A percentile compares a stretch with the other conserved stretches of the same genome.
Conservation (phyloP, 2,888 invertebrate genomes). For the Adelognathus sp. region DNA sequence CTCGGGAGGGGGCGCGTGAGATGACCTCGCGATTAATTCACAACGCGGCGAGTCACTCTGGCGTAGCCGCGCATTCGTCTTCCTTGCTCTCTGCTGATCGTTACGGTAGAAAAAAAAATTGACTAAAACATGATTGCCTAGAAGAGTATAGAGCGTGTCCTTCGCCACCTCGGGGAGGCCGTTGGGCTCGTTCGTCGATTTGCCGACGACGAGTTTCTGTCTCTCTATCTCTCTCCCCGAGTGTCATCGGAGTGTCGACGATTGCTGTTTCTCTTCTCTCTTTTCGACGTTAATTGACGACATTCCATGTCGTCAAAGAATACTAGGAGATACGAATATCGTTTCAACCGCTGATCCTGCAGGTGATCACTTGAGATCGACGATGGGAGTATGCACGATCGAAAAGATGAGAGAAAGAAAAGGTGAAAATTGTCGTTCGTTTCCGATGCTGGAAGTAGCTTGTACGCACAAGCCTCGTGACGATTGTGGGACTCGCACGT, state of each 20-base stretch:
- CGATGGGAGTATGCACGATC: background rate
- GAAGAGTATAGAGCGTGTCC: slow-evolving; percentile 60
- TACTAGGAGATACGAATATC: slow-evolving; percentile 1
- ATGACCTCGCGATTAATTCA: background rate
- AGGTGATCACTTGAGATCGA: slow-evolving; percentile 5
- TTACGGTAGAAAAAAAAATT: slow-evolving; percentile 70
- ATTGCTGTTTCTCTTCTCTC: slow-evolving; percentile 10
- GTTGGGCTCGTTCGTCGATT: slow-evolving; percentile 3
- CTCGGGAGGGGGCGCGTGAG: background rate
- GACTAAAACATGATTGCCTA: slow-evolving; percentile 75
- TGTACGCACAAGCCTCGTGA: slow-evolving; percentile 7
- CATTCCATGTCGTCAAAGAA: slow-evolving; percentile 31
- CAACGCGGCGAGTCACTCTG: background rate
- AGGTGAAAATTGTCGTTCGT: slow-evolving; percentile 23
- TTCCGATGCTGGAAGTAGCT: slow-evolving; percentile 55
- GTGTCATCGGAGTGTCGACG: slow-evolving; percentile 45
- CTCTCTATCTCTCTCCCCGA: no score
- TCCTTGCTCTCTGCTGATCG: slow-evolving; percentile 55
- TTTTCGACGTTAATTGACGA: slow-evolving; percentile 28
- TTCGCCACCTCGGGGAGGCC: slow-evolving; percentile 42
- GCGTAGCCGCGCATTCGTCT: slow-evolving; percentile 46
- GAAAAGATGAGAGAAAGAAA: background rate
- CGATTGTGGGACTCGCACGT: slow-evolving; percentile 1
- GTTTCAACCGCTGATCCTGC: slow-evolving; percentile 13
- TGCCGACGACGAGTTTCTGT: slow-evolving; percentile 11